These are phyloP conservation scores for Leucoraja erinaceus DNA, from an alignment of 2,113 vertebrate genomes.

Conservation along the genomic window DNA sequence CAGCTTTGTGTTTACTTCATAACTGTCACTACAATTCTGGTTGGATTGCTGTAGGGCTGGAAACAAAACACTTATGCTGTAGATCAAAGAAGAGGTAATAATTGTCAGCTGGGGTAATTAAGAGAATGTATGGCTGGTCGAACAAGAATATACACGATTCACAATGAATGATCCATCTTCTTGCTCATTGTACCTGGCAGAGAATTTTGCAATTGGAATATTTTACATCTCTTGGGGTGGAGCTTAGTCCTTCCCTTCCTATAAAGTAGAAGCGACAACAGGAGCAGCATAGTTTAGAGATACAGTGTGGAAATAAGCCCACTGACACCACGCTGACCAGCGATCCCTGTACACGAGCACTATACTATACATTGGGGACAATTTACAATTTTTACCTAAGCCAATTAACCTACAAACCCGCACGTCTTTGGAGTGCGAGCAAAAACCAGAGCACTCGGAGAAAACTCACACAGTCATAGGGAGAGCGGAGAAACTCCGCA, in stretches of 20 bases:
- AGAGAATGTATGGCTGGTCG: neutral
- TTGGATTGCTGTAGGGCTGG: neutral
- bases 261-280: neutral
- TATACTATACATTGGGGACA: too few species aligned
- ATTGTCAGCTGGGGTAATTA: neutral
- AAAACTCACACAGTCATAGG: too few species aligned
- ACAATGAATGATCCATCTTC: neutral
- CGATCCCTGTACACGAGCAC: too few species aligned
- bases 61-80: neutral
- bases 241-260: neutral
- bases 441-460: too few species aligned
- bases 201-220: neutral
- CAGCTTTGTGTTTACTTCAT: neutral
- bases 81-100: neutral
- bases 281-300: neutral
- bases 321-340: too few species aligned
- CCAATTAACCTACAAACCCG: too few species aligned
- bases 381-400: too few species aligned
- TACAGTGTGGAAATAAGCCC: too few species aligned
- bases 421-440: too few species aligned
- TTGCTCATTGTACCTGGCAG: neutral
- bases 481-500: too few species aligned
- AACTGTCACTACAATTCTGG: neutral
- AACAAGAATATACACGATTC: neutral
- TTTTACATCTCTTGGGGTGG: conserved; percentile 4